Evolutionary conservation across 2,113 vertebrate genomes (phyloP).

Genomic region (Psephotus haematonotus): DNA sequence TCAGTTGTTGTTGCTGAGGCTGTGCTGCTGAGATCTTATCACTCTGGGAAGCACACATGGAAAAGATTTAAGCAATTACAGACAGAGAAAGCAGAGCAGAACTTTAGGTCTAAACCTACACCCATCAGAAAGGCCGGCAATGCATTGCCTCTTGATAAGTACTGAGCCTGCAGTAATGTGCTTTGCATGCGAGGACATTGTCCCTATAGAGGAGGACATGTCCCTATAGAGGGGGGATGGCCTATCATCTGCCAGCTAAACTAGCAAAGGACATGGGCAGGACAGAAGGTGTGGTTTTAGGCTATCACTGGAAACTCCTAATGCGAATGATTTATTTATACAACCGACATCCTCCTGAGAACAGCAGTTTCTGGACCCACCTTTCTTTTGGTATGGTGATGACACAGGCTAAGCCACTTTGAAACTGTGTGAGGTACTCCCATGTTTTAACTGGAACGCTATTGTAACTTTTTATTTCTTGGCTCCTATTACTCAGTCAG

Average conservation of each 20-base stretch:
- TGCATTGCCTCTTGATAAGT: neutral
- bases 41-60: neutral
- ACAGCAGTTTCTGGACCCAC: neutral
- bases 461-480: slow-evolving; percentile 20
- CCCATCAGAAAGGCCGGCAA: rapidly evolving
- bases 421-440: neutral
- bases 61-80: neutral
- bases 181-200: neutral
- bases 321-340: neutral
- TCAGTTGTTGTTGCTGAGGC: neutral
- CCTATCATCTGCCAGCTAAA: neutral
- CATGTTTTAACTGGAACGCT: slow-evolving; percentile 25
- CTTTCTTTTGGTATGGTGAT: neutral
- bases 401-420: neutral
- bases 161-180: neutral
- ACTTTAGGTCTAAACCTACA: neutral
- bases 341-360: neutral
- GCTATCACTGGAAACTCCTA: neutral
- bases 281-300: neutral
- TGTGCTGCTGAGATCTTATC: neutral
- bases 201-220: neutral
- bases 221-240: rapidly evolving
- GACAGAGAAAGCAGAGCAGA: neutral
- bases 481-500: slow-evolving; percentile 1
- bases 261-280: neutral